Base-by-base conservation (phyloP, 1,140 invertebrate species). In the Diabrotica undecimpunctata region DNA sequence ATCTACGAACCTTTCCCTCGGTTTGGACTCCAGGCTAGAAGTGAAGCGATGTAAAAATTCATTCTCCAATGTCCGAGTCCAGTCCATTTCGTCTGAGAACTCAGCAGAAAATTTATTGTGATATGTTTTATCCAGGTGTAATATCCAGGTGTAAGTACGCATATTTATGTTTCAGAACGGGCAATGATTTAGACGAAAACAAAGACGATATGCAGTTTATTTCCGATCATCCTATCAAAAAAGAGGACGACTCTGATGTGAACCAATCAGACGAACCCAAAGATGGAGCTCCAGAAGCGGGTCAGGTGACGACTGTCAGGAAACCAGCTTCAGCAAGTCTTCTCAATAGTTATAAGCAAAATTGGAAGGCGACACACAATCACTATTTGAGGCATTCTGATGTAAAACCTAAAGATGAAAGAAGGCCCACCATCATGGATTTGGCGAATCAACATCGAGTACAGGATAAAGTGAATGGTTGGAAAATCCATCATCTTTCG, bases 401-500 rank as follows among this genome's bases (percentile, higher is more conserved):
- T 79, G 92, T 98, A 2, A 90, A 90, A 76, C 87, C 91, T 0
- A 91, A 91, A 72, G 91, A 95, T 68, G 93, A 96, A 76, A 84
- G 90, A 66, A 83, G 88, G 67, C 87, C 90, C 6, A 90, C 91
- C 6, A 88, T 96, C 4, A 90, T 90, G 74, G 95, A 97, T 81
- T 81, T 97, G 68, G 92, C 94, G 2, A 92, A 91, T 80, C 94
- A 97, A 76, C 90, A 90, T 71, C 87, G 93, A 75, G 90, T 96
- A 35, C 79, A 92, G 65, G 89, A 94, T 70, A 95, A 92, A 81
- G 85, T 94, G n/a, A 92, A 93, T 76, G 95, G 95, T 9, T 98
- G 95, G 95, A 97, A 97, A 82, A 84, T 97, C 37, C 89, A 94
- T 83, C 93, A 97, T 81, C 83, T 97, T 57, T 91, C 88, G 11